Evolutionary conservation across 1,140 invertebrate species (phyloP).

Genomic region (Tetramorium alpestre): DNA sequence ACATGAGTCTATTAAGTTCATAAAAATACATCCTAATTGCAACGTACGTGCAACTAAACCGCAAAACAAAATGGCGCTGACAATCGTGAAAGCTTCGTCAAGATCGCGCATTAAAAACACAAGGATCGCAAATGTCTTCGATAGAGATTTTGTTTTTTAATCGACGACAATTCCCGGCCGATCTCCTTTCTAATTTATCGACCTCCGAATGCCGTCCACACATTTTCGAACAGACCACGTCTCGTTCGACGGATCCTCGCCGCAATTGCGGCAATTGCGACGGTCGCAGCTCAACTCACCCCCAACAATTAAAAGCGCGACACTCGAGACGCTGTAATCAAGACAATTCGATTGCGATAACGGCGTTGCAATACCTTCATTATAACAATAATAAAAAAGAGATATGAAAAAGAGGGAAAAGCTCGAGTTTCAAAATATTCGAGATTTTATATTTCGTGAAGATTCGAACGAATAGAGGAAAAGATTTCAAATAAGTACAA

Average conservation of each 20-base stretch:
- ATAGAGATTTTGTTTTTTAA: constrained; percentile 9
- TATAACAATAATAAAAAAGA: not conserved
- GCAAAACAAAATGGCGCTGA: not conserved
- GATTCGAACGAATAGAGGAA: not conserved
- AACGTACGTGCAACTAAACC: not conserved
- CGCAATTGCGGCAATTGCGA: constrained; percentile 47
- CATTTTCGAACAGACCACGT: constrained; percentile 17
- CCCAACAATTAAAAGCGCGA: constrained; percentile 28
- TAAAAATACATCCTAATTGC: not conserved
- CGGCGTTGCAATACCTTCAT: not conserved
- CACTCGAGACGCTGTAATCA: constrained; percentile 12
- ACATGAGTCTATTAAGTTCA: not conserved
- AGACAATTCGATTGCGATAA: constrained; percentile 43
- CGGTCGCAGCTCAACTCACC: not conserved
- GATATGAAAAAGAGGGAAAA: not conserved
- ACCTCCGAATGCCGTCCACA: constrained; percentile 13
- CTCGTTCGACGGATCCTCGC: not conserved
- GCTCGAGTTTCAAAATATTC: not conserved
- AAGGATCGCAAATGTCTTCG: not conserved
- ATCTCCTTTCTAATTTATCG: constrained; percentile 59
- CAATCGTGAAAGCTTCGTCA: not conserved
- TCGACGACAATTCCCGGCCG: constrained; percentile 29
- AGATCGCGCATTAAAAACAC: not conserved
- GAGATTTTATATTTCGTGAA: not conserved
- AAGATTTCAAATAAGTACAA: not conserved